These are phyloP conservation scores for Actinopyga echinites DNA, from an alignment of 53 echinoderm and acorn worm genomes.

Conservation along the genomic window DNA sequence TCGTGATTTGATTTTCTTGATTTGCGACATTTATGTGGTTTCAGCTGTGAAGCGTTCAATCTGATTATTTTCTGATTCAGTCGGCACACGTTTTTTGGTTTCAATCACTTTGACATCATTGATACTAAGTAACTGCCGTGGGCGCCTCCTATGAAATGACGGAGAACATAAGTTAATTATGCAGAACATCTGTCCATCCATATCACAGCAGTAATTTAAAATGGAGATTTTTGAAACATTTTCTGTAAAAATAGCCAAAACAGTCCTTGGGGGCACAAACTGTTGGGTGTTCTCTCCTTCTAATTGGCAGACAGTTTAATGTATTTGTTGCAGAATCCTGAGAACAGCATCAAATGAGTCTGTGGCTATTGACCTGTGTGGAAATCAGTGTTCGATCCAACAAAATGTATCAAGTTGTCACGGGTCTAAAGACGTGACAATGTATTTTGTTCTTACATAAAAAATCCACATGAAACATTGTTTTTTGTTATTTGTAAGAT, in stretches of 20 bases:
- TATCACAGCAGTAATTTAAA: not conserved
- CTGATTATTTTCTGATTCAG: not conserved
- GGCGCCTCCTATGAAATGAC: not conserved
- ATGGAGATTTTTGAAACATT: conserved; percentile 2
- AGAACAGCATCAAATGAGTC: too few relatives aligned
- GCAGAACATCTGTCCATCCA: conserved; percentile 16
- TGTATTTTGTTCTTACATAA: too few relatives aligned
- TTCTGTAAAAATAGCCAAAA: not conserved
- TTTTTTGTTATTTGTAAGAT: too few relatives aligned
- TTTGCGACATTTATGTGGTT: not conserved
- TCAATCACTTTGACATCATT: not conserved
- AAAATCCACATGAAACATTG: too few relatives aligned
- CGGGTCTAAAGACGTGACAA: too few relatives aligned
- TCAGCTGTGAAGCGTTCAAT: not conserved
- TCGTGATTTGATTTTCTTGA: too few relatives aligned
- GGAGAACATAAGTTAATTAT: conserved; percentile 5
- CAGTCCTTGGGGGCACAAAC: not conserved
- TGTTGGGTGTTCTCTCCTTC: too few relatives aligned
- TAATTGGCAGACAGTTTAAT: too few relatives aligned
- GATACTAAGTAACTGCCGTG: not conserved
- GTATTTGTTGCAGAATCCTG: too few relatives aligned
- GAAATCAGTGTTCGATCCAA: too few relatives aligned
- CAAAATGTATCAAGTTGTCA: too few relatives aligned
- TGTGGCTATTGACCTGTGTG: too few relatives aligned
- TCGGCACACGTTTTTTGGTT: not conserved